Evolutionary conservation across 2,888 invertebrate genomes (phyloP).

Genomic region (Lamellibrachia columna): DNA sequence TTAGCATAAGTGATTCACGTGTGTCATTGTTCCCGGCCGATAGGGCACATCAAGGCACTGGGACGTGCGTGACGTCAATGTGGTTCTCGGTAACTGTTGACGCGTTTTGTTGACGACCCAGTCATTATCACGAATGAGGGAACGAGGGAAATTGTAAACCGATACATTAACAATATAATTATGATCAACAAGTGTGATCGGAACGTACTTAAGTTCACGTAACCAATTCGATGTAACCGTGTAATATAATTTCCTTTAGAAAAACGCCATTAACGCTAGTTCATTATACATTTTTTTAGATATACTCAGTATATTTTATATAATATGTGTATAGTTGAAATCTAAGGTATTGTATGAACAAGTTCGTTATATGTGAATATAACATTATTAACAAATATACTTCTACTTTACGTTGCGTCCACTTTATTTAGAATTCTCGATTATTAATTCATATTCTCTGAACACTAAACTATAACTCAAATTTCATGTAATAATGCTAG

Average conservation of each 20-base stretch:
- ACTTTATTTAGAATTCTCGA: background rate
- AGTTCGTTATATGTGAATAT: background rate
- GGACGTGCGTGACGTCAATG: constrained; percentile 1
- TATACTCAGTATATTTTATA: background rate
- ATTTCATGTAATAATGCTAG: background rate
- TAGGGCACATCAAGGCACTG: background rate
- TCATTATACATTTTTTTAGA: background rate
- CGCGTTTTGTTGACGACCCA: background rate
- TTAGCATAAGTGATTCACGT: background rate
- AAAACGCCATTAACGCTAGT: background rate
- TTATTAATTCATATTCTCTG: background rate
- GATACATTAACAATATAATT: background rate
- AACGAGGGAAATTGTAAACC: background rate
- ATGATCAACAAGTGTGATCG: background rate
- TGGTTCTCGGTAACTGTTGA: background rate
- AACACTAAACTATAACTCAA: background rate
- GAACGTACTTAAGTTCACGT: background rate
- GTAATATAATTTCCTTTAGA: background rate
- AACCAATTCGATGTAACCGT: background rate
- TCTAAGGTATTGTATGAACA: background rate
- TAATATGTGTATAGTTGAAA: background rate
- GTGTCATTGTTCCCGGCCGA: background rate
- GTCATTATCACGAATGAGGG: background rate
- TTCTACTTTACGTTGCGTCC: background rate
- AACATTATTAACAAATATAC: background rate